Conservation (phyloP, 1,140 invertebrate genomes). For the Drosophila pallidifrons region DNA sequence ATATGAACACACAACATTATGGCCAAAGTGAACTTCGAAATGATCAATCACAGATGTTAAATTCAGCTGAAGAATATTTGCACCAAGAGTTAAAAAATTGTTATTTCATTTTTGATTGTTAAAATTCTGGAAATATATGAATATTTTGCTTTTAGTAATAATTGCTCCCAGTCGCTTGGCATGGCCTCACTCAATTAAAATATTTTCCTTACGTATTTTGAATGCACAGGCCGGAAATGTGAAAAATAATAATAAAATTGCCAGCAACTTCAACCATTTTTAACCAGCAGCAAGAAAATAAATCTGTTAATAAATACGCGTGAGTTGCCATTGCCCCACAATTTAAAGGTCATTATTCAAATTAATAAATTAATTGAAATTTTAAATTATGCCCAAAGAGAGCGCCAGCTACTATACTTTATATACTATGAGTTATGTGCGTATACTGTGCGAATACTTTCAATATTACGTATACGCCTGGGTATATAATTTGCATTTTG, state of each 20-base stretch:
- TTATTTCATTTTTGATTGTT: not conserved
- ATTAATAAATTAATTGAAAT: constrained; percentile 71
- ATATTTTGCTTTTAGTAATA: constrained; percentile 12
- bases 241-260: constrained; percentile 44
- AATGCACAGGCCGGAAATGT: constrained; percentile 14
- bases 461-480: constrained; percentile 15
- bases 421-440: constrained; percentile 1
- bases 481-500: not conserved
- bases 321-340: not conserved
- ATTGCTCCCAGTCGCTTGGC: constrained; percentile 7
- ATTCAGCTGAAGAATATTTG: not conserved
- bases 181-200: constrained; percentile 62
- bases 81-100: not conserved
- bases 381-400: constrained; percentile 47
- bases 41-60: not conserved
- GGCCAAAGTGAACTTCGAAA: not conserved
- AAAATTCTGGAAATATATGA: not conserved
- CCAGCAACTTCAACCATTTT: constrained; percentile 1
- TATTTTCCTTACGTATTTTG: constrained; percentile 50
- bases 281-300: constrained; percentile 46
- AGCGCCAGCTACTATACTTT: not conserved
- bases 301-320: constrained; percentile 52
- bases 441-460: not conserved
- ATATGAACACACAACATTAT: not conserved
- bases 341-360: constrained; percentile 56